Conservation (phyloP, 1,140 invertebrate genomes). For the Bombus ignitus region DNA sequence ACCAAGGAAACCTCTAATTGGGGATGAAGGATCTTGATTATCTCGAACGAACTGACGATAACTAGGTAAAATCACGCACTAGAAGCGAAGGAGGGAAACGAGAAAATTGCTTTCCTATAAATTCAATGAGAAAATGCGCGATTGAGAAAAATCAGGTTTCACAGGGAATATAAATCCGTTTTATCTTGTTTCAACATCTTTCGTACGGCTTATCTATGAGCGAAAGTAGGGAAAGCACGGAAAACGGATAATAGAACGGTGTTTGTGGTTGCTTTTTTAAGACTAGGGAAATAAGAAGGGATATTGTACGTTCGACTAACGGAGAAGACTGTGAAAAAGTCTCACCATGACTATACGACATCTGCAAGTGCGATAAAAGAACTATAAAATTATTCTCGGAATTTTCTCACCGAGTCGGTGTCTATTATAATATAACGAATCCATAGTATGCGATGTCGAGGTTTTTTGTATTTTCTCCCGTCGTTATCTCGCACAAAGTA, state of each 20-base stretch:
- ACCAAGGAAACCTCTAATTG: constrained; percentile 13
- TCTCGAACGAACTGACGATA: not conserved
- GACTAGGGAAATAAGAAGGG: not conserved
- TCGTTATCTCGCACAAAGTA: no score
- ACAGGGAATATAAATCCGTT: not conserved
- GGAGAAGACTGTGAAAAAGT: not conserved
- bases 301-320: not conserved
- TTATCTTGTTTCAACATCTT: not conserved
- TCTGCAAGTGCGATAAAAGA: not conserved
- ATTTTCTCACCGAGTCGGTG: constrained; percentile 1
- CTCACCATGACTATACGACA: not conserved
- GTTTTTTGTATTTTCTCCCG: no score
- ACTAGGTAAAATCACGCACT: not conserved
- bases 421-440: no score
- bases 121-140: not conserved
- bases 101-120: constrained; percentile 2
- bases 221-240: not conserved
- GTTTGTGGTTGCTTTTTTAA: not conserved
- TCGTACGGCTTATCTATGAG: not conserved
- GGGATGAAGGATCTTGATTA: constrained; percentile 16
- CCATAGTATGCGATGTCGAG: no score
- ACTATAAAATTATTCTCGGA: not conserved
- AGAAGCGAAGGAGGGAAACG: not conserved
- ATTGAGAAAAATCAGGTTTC: constrained; percentile 3
- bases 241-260: not conserved